A percentile compares a stretch with the other conserved stretches of the same genome.
Conservation (phyloP, 2,797 vertebrate species). For the Labroides dimidiatus region DNA sequence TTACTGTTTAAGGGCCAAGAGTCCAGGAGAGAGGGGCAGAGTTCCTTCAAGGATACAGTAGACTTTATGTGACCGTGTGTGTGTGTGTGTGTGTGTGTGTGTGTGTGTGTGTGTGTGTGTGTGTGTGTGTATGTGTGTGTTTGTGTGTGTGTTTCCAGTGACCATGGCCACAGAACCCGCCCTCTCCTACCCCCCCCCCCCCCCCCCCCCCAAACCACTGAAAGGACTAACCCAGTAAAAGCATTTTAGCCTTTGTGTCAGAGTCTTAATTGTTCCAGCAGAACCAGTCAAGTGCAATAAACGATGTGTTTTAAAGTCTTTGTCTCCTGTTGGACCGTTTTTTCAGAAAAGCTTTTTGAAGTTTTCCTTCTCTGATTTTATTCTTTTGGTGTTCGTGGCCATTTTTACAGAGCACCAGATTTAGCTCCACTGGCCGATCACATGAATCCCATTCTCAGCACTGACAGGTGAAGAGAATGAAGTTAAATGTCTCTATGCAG, state of each 20-base stretch:
- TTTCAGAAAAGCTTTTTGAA: neutral
- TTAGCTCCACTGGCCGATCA: too few relatives aligned
- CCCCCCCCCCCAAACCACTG: neutral
- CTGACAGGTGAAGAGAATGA: too few relatives aligned
- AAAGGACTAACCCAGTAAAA: conserved; percentile 41
- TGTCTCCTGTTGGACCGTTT: conserved; percentile 15
- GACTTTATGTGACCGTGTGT: neutral
- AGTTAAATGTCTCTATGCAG: too few relatives aligned
- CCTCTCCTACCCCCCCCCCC: neutral
- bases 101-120: too few relatives aligned
- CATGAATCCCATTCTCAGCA: too few relatives aligned
- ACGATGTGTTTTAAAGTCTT: conserved; percentile 48
- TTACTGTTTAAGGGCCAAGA: neutral
- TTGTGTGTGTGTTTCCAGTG: conserved; percentile 1
- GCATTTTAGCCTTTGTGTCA: conserved; percentile 47
- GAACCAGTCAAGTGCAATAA: conserved; percentile 66
- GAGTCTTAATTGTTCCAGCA: conserved; percentile 48
- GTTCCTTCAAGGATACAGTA: conserved; percentile 16
- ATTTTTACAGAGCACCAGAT: too few relatives aligned
- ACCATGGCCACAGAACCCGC: conserved; percentile 32
- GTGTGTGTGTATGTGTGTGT: too few relatives aligned
- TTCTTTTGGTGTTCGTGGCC: too few relatives aligned
- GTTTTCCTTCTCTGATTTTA: too few relatives aligned
- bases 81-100: too few relatives aligned
- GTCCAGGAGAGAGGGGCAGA: neutral